phyloP scores from a whole-genome alignment of 2,113 vertebrate genomes.

The Narcine bancroftii region DNA sequence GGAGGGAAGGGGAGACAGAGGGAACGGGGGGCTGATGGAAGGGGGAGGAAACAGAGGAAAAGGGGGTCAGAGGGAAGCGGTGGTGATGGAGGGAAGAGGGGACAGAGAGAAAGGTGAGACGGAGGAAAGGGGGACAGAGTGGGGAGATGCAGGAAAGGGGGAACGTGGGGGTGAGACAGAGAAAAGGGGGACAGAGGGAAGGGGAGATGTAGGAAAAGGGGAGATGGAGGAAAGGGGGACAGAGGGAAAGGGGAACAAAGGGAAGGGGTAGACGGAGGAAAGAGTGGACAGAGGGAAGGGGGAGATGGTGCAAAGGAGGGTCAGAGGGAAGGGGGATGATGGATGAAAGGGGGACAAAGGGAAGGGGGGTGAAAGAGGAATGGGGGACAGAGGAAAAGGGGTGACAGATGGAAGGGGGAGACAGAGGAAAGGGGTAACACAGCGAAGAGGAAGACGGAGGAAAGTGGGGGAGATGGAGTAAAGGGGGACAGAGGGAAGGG shows the following conservation, averaged over 20 bases:
- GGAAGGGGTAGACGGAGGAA: background rate
- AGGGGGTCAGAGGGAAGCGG: too few relatives aligned
- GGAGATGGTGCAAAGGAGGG: background rate
- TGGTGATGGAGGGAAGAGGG: background rate
- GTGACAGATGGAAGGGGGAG: too few relatives aligned
- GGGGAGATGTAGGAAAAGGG: background rate
- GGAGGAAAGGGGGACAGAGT: too few relatives aligned
- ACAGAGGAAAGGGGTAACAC: too few relatives aligned
- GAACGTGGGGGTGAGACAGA: too few relatives aligned
- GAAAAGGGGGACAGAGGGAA: background rate
- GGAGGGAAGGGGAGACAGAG: too few relatives aligned
- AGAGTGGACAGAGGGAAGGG: background rate
- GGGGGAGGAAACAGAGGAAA: too few relatives aligned
- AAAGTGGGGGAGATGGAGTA: background rate
- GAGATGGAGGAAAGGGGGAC: background rate
- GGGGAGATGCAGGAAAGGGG: background rate
- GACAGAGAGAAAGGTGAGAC: background rate
- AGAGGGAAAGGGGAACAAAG: background rate
- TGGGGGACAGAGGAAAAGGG: background rate
- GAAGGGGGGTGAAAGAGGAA: background rate
- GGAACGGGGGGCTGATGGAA: too few relatives aligned
- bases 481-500: background rate
- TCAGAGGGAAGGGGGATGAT: background rate
- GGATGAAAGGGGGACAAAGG: too few relatives aligned
- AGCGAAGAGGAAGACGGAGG: background rate